Base-by-base conservation (phyloP, 2,113 vertebrate genomes). In the Pygoscelis antarcticus region DNA sequence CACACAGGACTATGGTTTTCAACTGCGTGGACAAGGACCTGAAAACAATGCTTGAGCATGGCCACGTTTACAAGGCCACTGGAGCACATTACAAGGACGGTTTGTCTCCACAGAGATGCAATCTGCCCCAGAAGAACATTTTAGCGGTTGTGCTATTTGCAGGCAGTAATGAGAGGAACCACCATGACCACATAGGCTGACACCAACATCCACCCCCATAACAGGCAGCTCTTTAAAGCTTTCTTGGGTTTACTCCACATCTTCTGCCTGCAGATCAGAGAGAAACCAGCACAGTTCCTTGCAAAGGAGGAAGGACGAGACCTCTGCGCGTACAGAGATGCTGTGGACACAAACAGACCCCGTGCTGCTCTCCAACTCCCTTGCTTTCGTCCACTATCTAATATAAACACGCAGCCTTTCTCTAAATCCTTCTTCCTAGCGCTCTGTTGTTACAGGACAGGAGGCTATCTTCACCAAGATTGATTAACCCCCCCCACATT, bases 181-280 rank as follows among this genome's bases (percentile, higher is more conserved):
- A 38, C 34, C 36, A 6, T 0, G 1, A 23, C 21, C 22, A 1
- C 0, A 2, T 5, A 49, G 68, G 34, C 20, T 3, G 32, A 55
- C 7, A 19, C 15, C 62, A 18, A 16, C 6, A 2, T 16, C 77
- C 2, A 34, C 7, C 11, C 13, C 30, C 54, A 20, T 19, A 17
- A 2, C 29, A 49, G 44, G 40, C 46, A 72, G 27, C 71, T 42
- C 57, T 49, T 47, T 1, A 4, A 60, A 55, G 68, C 42, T 60
- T 71, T 60, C 15, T 27, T 6, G 36, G 52, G 30, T 19, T 81
- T 13, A 11, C 20, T 52, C 46, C 68, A 27, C 46, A 7, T 38
- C 47, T 42, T 26, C 57, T 75, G 47, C 74, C 55, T 2, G 5
- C 26, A 36, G 38, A 3, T 7, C 6, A 42, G 60, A 17, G 13